Conservation (phyloP, 2,113 vertebrate genomes). For the Strigops habroptila region DNA sequence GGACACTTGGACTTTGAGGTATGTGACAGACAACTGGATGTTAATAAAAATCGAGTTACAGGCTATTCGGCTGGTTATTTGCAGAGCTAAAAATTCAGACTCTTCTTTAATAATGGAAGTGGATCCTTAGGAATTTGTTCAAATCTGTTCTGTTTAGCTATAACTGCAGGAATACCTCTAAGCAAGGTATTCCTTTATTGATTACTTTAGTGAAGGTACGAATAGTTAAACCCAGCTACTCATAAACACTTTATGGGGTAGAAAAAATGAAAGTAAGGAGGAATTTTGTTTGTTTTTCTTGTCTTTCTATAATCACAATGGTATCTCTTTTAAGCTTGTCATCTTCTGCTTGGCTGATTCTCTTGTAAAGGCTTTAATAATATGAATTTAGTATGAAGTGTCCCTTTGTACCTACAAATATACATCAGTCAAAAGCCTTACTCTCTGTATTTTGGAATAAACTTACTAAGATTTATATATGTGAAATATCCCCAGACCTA, state of each 20-base stretch:
- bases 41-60: slow-evolving; percentile 53
- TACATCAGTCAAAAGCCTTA: background rate
- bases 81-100: slow-evolving; percentile 34
- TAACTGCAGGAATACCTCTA: slow-evolving; percentile 2
- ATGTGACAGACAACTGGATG: background rate
- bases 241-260: slow-evolving; percentile 16
- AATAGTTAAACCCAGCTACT: slow-evolving; percentile 12
- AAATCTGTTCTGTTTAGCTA: slow-evolving; percentile 4
- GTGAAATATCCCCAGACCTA: background rate
- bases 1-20: slow-evolving; percentile 35
- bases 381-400: background rate
- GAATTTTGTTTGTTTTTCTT: slow-evolving; percentile 33
- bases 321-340: slow-evolving; percentile 24
- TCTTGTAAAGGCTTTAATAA: slow-evolving; percentile 19
- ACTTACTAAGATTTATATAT: background rate
- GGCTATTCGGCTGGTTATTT: slow-evolving; percentile 23
- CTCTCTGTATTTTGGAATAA: slow-evolving; percentile 8
- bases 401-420: slow-evolving; percentile 7
- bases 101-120: slow-evolving; percentile 13
- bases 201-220: slow-evolving; percentile 4
- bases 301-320: slow-evolving; percentile 12
- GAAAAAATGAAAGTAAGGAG: background rate
- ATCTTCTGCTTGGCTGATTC: slow-evolving; percentile 16
- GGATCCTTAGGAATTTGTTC: slow-evolving; percentile 20
- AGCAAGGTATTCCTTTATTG: background rate